Evolutionary conservation across 2,113 vertebrate genomes (phyloP), one percentile per base, ranked within the genome.

Genomic region (Limanda limanda): DNA sequence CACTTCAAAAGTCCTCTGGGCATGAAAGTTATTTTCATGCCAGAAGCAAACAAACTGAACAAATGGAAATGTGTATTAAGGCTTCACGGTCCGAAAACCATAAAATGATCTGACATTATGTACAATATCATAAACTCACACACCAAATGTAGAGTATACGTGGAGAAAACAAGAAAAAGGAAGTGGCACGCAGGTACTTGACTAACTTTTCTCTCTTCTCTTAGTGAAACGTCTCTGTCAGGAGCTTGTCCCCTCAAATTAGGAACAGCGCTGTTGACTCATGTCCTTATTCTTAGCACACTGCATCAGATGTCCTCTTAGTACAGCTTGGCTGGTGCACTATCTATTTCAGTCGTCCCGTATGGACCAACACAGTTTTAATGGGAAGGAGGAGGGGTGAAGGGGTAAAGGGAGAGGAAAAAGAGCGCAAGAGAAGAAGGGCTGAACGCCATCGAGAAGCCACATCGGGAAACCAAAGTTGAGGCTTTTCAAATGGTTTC

Each of bases 271-370:
- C 54, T 78, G 78, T 86, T 90, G 84, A 90, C 82, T 75, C 74
- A 76, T 79, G 84, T 69, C 76, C 71, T 79, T 86, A 87, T 86
- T 88, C 81, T 88, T 82, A 88, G 82, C 67, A 1, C 12, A 1
- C 78, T 79, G 82, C 84, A 82, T 88, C 79, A 75, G 61, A 86
- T 79, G 47, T 83, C 86, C 74, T 78, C 74, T 79, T 71, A 71
- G 76, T 84, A 76, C 75, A 84, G 83, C 77, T 68, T 71, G 79
- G 62, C 76, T 70, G 47, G 42, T 67, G 23, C 70, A 45, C 52
- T 56, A 61, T 82, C 84, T 88, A 88, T 89, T 87, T 90, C 71
- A 80, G 78, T 79, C 71, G 68, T 62, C 58, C 35, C 82, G 66
- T 59, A 71, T 42, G 73, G 79, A 82, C 81, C 81, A 86, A 89